Conservation (phyloP, 2,113 vertebrate genomes). For the Paramisgurnus dabryanus region DNA sequence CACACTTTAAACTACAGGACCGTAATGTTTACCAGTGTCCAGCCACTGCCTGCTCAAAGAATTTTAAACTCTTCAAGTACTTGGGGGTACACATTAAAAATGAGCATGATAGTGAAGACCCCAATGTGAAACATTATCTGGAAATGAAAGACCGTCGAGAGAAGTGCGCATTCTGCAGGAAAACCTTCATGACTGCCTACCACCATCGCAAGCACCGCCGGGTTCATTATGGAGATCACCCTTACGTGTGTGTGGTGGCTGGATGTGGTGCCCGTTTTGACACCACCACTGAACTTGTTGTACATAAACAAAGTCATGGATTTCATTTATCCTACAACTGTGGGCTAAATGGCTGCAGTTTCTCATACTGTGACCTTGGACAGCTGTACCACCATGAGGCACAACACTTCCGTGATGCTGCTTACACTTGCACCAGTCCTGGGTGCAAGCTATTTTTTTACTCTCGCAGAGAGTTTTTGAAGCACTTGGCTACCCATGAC, state of each 20-base stretch:
- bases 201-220: constrained; percentile 88
- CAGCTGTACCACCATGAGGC: constrained; percentile 97
- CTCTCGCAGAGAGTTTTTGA: constrained; percentile 89
- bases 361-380: constrained; percentile 90
- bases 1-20: constrained; percentile 85
- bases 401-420: constrained; percentile 94
- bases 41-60: constrained; percentile 84
- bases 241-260: constrained; percentile 86
- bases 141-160: constrained; percentile 91
- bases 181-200: constrained; percentile 90
- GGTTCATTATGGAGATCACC: constrained; percentile 83
- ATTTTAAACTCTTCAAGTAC: constrained; percentile 96
- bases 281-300: constrained; percentile 85
- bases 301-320: constrained; percentile 90
- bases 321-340: constrained; percentile 89
- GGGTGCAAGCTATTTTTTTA: constrained; percentile 94
- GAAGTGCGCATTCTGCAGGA: constrained; percentile 90
- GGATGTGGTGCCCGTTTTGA: constrained; percentile 86
- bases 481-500: constrained; percentile 86
- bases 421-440: constrained; percentile 83
- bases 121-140: constrained; percentile 90
- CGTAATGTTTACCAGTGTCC: constrained; percentile 93
- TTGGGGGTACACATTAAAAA: constrained; percentile 92
- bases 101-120: constrained; percentile 85
- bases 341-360: constrained; percentile 88